phyloP scores from a whole-genome alignment of 2,113 vertebrate genomes.

The Rhynchomys soricoides region DNA sequence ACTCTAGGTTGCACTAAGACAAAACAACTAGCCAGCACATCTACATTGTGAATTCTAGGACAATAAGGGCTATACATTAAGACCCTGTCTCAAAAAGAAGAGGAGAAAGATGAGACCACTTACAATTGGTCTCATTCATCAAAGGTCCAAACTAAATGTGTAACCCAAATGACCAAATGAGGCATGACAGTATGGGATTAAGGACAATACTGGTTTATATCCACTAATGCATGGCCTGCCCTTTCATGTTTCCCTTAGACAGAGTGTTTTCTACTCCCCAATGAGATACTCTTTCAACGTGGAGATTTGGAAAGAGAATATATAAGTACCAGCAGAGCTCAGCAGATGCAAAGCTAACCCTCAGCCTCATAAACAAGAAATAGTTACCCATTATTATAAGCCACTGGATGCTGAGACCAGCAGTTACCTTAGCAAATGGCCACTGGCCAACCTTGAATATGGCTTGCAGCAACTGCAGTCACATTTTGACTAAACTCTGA shows the following conservation, averaged over 20 bases:
- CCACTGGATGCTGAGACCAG: not conserved
- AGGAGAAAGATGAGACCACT: not conserved
- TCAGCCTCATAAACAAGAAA: not conserved
- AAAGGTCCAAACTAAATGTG: not conserved
- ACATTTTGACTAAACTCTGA: not conserved
- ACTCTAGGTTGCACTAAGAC: not conserved
- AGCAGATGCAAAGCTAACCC: not conserved
- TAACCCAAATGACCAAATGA: not conserved
- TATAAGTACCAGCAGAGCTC: fast-evolving
- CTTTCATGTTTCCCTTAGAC: not conserved
- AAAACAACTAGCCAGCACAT: not conserved
- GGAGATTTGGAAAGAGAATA: not conserved
- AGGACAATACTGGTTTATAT: not conserved
- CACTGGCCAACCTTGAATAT: not conserved
- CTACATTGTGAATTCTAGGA: not conserved
- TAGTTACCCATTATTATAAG: not conserved
- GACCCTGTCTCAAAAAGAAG: not conserved
- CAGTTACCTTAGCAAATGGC: not conserved
- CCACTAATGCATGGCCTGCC: not conserved
- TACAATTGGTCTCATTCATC: not conserved
- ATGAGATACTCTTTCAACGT: not conserved
- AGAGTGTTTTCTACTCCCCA: not conserved
- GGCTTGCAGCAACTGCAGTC: not conserved
- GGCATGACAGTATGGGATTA: not conserved
- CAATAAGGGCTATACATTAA: not conserved